Evolutionary conservation across 2,888 invertebrate species (phyloP).

Genomic region (Antheraea yamamai): DNA sequence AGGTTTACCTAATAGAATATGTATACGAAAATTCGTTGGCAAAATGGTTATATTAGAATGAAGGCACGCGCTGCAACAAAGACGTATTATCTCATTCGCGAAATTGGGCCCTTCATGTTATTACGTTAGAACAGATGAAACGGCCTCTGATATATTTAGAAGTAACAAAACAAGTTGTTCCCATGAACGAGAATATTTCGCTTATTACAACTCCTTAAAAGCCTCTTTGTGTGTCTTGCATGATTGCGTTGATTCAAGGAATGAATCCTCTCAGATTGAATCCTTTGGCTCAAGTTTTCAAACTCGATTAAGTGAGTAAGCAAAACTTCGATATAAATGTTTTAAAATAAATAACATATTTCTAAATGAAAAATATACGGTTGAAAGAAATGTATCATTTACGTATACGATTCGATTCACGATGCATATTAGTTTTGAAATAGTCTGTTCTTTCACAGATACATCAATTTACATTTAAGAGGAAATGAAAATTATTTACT

Average conservation of each 20-base stretch:
- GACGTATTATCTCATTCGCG: constrained; percentile 53
- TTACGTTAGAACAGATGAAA: constrained; percentile 50
- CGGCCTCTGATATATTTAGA: constrained; percentile 44
- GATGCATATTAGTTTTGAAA: not conserved
- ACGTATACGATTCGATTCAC: not conserved
- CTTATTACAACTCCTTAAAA: constrained; percentile 32
- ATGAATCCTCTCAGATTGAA: constrained; percentile 27
- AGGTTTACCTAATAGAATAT: constrained; percentile 38
- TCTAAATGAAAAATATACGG: not conserved
- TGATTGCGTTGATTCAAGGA: constrained; percentile 31
- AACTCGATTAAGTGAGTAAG: constrained; percentile 19
- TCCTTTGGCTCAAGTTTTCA: constrained; percentile 32
- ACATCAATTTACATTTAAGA: not conserved
- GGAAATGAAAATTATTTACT: not conserved
- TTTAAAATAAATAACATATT: constrained; percentile 4
- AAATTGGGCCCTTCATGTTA: constrained; percentile 63
- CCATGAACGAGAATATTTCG: constrained; percentile 44
- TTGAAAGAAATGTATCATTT: not conserved
- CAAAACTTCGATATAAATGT: constrained; percentile 10
- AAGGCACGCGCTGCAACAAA: constrained; percentile 63
- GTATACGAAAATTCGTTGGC: constrained; percentile 32
- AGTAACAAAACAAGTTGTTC: constrained; percentile 51
- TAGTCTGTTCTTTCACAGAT: not conserved
- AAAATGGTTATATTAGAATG: constrained; percentile 70
- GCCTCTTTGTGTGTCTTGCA: constrained; percentile 31